Evolutionary conservation across 2,888 invertebrate genomes (phyloP).

Genomic region (Globia sparganii): DNA sequence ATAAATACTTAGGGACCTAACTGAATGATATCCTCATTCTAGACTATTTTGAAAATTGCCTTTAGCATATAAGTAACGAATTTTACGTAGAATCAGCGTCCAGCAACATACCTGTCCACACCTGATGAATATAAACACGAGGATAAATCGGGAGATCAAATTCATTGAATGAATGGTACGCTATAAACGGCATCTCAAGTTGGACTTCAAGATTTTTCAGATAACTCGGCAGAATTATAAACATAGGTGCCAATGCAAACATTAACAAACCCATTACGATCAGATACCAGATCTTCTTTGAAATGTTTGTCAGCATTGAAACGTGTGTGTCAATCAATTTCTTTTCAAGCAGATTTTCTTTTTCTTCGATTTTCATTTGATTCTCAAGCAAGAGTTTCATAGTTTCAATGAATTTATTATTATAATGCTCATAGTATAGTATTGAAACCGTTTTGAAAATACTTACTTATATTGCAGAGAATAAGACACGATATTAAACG

Average conservation of each 20-base stretch:
- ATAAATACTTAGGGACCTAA: background rate
- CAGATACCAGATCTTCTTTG: slow-evolving; percentile 19
- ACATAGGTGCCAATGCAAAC: slow-evolving; percentile 39
- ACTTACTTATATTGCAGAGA: slow-evolving; percentile 31
- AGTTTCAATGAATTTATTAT: slow-evolving; percentile 41
- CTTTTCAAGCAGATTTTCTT: slow-evolving; percentile 29
- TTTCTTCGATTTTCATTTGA: slow-evolving; percentile 7
- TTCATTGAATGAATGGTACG: slow-evolving; percentile 53
- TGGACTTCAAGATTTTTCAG: slow-evolving; percentile 32
- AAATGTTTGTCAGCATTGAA: slow-evolving; percentile 30
- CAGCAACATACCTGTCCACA: slow-evolving; percentile 38
- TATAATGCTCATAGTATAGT: slow-evolving; percentile 34
- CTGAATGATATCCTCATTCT: background rate
- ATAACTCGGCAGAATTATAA: slow-evolving; percentile 32
- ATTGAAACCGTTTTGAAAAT: slow-evolving; percentile 39
- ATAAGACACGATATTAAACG: slow-evolving; percentile 48
- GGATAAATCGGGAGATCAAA: slow-evolving; percentile 44
- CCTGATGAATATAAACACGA: slow-evolving; percentile 48
- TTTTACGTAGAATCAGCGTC: background rate
- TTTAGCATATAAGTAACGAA: background rate
- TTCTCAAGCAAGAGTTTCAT: slow-evolving; percentile 37
- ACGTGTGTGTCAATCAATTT: slow-evolving; percentile 38
- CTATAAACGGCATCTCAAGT: slow-evolving; percentile 52
- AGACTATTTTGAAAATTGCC: too few species aligned
- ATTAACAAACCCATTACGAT: slow-evolving; percentile 27